A percentile compares a stretch with the other conserved stretches of the same genome.
Conservation (phyloP, 92 coral and sea anemone genomes). For the Parazoanthus atlanticus region DNA sequence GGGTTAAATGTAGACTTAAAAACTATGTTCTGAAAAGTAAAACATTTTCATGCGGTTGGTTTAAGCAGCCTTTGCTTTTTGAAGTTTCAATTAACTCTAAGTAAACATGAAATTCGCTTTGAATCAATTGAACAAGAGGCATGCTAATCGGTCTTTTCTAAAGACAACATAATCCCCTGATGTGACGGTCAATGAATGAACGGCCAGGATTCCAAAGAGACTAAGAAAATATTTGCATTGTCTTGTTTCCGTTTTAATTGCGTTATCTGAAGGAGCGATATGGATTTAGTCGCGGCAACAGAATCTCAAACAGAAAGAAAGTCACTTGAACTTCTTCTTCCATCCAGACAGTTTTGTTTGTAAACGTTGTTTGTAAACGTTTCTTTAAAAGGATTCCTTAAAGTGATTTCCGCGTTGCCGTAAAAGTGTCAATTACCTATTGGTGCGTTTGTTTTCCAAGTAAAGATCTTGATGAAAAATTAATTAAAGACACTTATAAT, state of each 20-base stretch:
- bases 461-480: constrained; percentile 23
- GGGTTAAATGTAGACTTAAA: too few species aligned
- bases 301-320: not conserved
- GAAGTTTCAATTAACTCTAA: not conserved
- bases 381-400: not conserved
- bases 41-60: too few species aligned
- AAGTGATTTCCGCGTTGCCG: not conserved
- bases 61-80: too few species aligned
- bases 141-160: not conserved
- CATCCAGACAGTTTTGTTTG: not conserved
- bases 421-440: constrained; percentile 6
- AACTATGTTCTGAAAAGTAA: too few species aligned
- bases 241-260: not conserved
- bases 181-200: not conserved
- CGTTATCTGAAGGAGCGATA: not conserved
- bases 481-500: constrained; percentile 13
- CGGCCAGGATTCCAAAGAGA: not conserved
- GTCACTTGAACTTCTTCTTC: not conserved
- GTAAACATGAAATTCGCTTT: constrained; percentile 14
- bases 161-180: constrained; percentile 1
- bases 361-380: not conserved
- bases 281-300: constrained; percentile 5
- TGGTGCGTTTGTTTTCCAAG: constrained; percentile 15
- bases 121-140: not conserved
- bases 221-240: not conserved